phyloP scores from a whole-genome alignment of 2,888 invertebrate species.

The Apodemia mormo region DNA sequence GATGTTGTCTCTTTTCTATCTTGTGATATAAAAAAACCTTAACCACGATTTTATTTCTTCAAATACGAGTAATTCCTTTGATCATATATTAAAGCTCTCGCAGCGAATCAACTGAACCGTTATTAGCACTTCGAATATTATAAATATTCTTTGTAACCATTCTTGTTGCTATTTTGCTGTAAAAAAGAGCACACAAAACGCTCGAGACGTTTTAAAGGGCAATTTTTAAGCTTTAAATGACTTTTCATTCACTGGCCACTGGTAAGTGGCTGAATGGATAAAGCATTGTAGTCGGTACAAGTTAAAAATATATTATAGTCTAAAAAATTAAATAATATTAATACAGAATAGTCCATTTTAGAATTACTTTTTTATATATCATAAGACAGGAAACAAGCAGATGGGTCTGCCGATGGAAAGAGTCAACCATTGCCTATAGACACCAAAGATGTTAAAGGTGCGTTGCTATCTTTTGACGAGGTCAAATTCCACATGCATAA shows the following conservation, averaged over 20 bases:
- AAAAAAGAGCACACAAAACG: constrained; percentile 41
- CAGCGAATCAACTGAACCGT: constrained; percentile 18
- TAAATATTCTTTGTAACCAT: constrained; percentile 30
- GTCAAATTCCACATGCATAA: no score
- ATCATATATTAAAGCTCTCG: not conserved
- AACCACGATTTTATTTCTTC: not conserved
- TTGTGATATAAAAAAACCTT: not conserved
- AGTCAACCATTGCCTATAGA: no score
- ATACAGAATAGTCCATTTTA: no score
- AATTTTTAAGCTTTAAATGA: constrained; percentile 65
- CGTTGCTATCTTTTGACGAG: no score
- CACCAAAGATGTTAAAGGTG: no score
- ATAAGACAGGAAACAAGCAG: no score
- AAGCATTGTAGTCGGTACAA: constrained; percentile 53
- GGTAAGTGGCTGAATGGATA: constrained; percentile 73
- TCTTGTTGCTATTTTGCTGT: constrained; percentile 32
- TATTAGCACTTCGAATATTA: constrained; percentile 22
- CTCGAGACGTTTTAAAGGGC: constrained; percentile 60
- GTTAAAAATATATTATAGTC: constrained; percentile 33
- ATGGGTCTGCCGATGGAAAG: no score
- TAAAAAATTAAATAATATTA: no score
- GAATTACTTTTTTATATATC: no score
- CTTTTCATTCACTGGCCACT: constrained; percentile 71
- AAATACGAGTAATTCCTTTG: not conserved
- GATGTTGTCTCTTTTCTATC: no score